Conservation (phyloP, 2,888 invertebrate genomes). For the Leucophora obtusa region DNA sequence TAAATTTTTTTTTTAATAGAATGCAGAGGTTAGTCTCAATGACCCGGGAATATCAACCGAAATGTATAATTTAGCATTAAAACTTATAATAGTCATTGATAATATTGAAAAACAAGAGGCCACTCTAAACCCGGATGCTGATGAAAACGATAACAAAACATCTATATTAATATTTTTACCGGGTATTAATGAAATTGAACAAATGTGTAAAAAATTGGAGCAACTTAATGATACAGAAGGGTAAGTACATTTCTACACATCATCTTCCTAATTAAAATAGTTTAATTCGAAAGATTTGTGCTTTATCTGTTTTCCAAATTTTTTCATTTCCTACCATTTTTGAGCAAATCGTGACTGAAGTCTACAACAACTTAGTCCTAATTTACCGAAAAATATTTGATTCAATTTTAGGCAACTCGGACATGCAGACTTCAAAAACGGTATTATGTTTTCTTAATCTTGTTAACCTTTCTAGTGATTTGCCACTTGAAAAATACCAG, state of each 20-base stretch:
- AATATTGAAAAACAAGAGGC: slow-evolving; percentile 73
- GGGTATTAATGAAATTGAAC: slow-evolving; percentile 91
- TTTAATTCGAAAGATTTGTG: too few species aligned
- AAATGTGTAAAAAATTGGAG: slow-evolving; percentile 80
- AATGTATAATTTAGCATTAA: slow-evolving; percentile 82
- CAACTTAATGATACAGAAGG: slow-evolving; percentile 64
- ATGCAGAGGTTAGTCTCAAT: slow-evolving; percentile 79
- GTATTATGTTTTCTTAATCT: too few species aligned
- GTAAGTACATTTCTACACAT: slow-evolving; percentile 58
- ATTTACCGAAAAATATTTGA: too few species aligned
- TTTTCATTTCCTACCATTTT: too few species aligned
- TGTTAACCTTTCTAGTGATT: too few species aligned
- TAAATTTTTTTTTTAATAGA: slow-evolving; percentile 72
- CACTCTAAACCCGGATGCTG: slow-evolving; percentile 78
- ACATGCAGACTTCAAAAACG: too few species aligned
- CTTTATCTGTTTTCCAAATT: too few species aligned
- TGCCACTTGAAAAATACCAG: too few species aligned
- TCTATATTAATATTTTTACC: slow-evolving; percentile 94
- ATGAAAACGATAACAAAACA: slow-evolving; percentile 65
- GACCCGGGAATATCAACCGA: slow-evolving; percentile 82
- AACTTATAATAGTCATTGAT: slow-evolving; percentile 82
- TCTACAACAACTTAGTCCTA: too few species aligned
- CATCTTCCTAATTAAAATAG: too few species aligned
- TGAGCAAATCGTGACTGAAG: too few species aligned
- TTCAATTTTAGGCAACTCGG: too few species aligned